Percentiles rank a stretch among this genome's conserved stretches.
Conservation (phyloP, 2,797 vertebrate species). For the Hephaestus fuliginosus region DNA sequence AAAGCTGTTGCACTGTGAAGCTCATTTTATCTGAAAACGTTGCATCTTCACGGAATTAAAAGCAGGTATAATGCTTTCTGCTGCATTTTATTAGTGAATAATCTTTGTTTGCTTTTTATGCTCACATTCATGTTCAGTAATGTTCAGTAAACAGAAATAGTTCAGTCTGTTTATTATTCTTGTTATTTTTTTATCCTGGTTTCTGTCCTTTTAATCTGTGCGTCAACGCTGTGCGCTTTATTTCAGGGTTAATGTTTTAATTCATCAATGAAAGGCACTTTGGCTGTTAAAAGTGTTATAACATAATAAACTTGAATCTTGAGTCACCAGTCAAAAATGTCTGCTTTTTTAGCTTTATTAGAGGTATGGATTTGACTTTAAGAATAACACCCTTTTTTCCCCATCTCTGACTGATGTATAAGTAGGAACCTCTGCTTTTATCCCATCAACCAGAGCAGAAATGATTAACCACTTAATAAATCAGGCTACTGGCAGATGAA, state of each 20-base stretch:
- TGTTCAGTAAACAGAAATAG: too few species aligned
- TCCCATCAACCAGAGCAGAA: too few species aligned
- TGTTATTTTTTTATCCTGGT: too few species aligned
- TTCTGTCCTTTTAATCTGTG: not conserved
- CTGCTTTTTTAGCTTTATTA: not conserved
- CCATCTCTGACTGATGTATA: too few species aligned
- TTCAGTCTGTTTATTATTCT: too few species aligned
- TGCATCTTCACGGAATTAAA: slow-evolving; percentile 1
- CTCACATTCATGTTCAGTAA: not conserved
- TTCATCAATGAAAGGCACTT: not conserved
- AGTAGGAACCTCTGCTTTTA: too few species aligned
- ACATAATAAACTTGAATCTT: not conserved
- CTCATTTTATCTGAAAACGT: slow-evolving; percentile 6
- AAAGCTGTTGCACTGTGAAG: slow-evolving; percentile 13
- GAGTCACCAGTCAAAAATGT: not conserved
- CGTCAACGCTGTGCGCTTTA: not conserved
- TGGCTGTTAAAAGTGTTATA: not conserved
- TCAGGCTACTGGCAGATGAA: too few species aligned
- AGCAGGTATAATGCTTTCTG: not conserved
- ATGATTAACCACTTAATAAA: too few species aligned
- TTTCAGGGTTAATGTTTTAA: not conserved
- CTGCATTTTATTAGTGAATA: not conserved
- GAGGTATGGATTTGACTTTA: not conserved
- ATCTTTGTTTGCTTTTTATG: not conserved
- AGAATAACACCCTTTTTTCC: not conserved